Conservation (phyloP, 2,113 vertebrate genomes). For the human region GRCh38 chrX:152402001-152402500, state of each 20-base stretch:
- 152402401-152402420: background rate
- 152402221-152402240: background rate
- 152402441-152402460: background rate
- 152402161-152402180: background rate
- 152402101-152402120: constrained; percentile 45
- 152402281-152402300: background rate
- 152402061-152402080: constrained; percentile 29
- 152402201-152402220: background rate
- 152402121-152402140: constrained; percentile 21
- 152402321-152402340: background rate
- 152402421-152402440: background rate
- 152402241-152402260: background rate
- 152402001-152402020: constrained; percentile 24
- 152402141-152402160: background rate
- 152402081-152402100: background rate
- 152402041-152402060: constrained; percentile 57
- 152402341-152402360: background rate
- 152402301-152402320: background rate
- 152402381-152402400: background rate
- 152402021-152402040: constrained; percentile 53
- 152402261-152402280: background rate
- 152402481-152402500: background rate
- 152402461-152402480: background rate
- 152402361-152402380: background rate
- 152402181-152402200: background rate